phyloP scores from a whole-genome alignment of 2,797 vertebrate species.

The Cossypha dichroa region DNA sequence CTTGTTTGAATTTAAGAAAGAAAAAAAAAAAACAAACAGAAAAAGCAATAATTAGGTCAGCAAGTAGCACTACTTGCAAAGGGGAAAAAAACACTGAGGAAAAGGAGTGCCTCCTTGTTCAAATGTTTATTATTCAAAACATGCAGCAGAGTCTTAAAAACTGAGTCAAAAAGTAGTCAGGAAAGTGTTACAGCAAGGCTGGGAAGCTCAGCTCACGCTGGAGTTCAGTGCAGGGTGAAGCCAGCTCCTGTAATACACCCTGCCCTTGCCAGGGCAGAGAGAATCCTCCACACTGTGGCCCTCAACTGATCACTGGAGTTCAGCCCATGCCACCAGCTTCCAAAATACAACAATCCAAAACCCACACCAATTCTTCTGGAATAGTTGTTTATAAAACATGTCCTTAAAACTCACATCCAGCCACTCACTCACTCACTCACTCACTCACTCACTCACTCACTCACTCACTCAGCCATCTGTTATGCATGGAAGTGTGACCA shows the following conservation, averaged over 20 bases:
- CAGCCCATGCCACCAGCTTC: neutral
- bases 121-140: slow-evolving; percentile 53
- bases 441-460: neutral
- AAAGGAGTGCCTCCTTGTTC: slow-evolving; percentile 36
- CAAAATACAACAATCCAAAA: neutral
- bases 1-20: neutral
- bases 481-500: accelerated
- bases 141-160: slow-evolving; percentile 15
- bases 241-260: neutral
- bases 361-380: neutral
- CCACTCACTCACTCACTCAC: too few relatives aligned
- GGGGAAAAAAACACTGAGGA: neutral
- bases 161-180: slow-evolving; percentile 25
- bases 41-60: slow-evolving; percentile 53
- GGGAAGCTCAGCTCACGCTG: neutral
- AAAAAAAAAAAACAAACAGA: neutral
- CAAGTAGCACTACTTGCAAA: slow-evolving; percentile 28
- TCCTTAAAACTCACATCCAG: slow-evolving; percentile 11
- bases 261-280: neutral
- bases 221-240: neutral
- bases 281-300: neutral
- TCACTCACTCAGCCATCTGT: neutral
- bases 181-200: neutral
- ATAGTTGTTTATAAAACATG: neutral
- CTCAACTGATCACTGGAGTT: neutral